Evolutionary conservation across 2,113 vertebrate species (phyloP).

Genomic region (Pardalotus punctatus): DNA sequence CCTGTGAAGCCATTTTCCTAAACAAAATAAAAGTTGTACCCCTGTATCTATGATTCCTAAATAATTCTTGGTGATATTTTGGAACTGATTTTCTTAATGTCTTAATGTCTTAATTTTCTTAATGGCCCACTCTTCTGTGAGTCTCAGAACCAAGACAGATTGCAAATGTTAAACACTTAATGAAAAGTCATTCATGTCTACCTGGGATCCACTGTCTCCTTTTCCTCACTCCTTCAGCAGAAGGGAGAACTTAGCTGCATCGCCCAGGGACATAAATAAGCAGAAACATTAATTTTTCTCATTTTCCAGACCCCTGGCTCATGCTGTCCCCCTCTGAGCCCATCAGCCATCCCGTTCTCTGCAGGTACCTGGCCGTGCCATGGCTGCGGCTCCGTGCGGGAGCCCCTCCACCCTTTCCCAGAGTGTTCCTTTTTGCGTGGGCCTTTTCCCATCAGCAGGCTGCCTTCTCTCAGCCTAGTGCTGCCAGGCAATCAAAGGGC

Average conservation of each 20-base stretch:
- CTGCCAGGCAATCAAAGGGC: neutral
- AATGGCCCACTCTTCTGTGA: neutral
- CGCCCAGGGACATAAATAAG: neutral
- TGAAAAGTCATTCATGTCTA: neutral
- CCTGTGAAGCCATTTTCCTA: neutral
- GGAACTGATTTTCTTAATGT: neutral
- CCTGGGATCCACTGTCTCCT: neutral
- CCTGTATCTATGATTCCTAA: neutral
- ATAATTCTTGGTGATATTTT: neutral
- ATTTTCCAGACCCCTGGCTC: neutral
- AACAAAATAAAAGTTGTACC: neutral
- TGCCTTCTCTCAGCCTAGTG: neutral
- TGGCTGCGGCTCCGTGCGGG: fast-evolving
- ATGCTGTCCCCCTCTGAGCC: neutral
- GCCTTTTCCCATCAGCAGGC: neutral
- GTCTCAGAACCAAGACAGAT: neutral
- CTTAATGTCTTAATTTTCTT: neutral
- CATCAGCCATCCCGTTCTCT: neutral
- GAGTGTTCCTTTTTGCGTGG: too few relatives aligned
- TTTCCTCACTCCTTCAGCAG: neutral
- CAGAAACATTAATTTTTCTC: neutral
- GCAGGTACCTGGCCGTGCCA: fast-evolving
- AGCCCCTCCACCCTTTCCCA: neutral
- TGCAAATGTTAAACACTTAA: neutral
- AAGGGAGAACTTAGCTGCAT: neutral